These are phyloP conservation scores for Thalassarche chlororhynchos DNA, from an alignment of 2,113 vertebrate genomes.

Conservation along the genomic window DNA sequence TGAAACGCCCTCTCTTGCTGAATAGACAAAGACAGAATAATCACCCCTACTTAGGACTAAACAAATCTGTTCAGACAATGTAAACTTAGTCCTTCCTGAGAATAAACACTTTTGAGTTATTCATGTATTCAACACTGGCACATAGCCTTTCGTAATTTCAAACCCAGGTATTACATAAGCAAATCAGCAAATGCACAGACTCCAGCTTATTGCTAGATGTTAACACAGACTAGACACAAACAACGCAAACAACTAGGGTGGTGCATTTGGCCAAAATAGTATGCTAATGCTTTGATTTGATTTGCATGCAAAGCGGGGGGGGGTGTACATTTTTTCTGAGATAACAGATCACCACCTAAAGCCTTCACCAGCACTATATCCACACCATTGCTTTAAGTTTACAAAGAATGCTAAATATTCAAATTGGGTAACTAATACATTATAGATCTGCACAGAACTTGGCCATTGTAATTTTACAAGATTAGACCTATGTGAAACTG, in stretches of 20 bases:
- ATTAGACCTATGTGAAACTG: not conserved
- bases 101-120: slow-evolving; percentile 50
- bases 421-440: not conserved
- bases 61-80: slow-evolving; percentile 30
- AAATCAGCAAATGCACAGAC: slow-evolving; percentile 3
- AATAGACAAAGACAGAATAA: not conserved
- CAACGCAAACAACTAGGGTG: not conserved
- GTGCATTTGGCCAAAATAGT: not conserved
- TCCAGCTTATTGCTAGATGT: not conserved
- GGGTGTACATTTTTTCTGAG: not conserved
- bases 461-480: not conserved
- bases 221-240: not conserved
- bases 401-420: not conserved
- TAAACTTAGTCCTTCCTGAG: slow-evolving; percentile 23
- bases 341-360: not conserved
- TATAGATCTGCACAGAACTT: not conserved
- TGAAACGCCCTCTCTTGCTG: not conserved
- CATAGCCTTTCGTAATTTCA: not conserved
- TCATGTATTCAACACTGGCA: slow-evolving; percentile 4
- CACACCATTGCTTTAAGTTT: not conserved
- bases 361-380: not conserved
- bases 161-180: slow-evolving; percentile 51
- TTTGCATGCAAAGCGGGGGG: not conserved
- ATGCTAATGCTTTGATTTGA: not conserved
- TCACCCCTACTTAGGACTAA: not conserved